These are phyloP conservation scores for Poecile atricapillus DNA, from an alignment of 2,113 vertebrate genomes.

Conservation along the genomic window DNA sequence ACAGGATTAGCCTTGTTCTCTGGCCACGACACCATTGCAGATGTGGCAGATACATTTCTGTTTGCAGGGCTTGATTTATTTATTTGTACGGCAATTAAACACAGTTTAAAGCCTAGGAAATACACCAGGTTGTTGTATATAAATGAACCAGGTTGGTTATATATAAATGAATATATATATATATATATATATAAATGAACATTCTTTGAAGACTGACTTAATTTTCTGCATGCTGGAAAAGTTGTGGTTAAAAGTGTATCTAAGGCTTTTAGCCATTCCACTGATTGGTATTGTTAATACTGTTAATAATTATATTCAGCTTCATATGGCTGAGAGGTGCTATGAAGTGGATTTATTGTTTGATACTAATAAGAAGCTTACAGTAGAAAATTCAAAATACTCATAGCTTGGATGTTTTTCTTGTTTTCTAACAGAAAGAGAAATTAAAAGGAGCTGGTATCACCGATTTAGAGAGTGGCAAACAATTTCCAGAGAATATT, in stretches of 20 bases:
- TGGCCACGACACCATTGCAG: rapidly evolving
- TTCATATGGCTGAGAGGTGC: neutral
- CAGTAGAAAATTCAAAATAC: neutral
- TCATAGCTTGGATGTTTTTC: neutral
- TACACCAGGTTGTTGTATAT: neutral
- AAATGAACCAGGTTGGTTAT: neutral
- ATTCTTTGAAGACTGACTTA: neutral
- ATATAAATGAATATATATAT: neutral
- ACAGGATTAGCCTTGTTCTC: neutral
- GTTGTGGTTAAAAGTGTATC: neutral
- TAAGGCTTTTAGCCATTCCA: neutral
- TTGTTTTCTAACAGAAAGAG: constrained; percentile 71
- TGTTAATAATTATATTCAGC: neutral
- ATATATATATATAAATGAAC: neutral
- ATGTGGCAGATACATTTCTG: neutral
- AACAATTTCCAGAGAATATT: constrained; percentile 73
- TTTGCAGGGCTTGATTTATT: neutral
- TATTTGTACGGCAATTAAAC: neutral
- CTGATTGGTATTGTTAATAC: neutral
- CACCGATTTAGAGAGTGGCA: constrained; percentile 60
- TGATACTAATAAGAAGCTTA: neutral
- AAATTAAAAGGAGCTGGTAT: constrained; percentile 69
- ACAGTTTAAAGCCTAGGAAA: neutral
- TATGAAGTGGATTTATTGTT: neutral
- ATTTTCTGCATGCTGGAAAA: neutral